These are phyloP conservation scores for Thamnophis sirtalis DNA, from an alignment of 2,113 vertebrate genomes.

Conservation along the genomic window DNA sequence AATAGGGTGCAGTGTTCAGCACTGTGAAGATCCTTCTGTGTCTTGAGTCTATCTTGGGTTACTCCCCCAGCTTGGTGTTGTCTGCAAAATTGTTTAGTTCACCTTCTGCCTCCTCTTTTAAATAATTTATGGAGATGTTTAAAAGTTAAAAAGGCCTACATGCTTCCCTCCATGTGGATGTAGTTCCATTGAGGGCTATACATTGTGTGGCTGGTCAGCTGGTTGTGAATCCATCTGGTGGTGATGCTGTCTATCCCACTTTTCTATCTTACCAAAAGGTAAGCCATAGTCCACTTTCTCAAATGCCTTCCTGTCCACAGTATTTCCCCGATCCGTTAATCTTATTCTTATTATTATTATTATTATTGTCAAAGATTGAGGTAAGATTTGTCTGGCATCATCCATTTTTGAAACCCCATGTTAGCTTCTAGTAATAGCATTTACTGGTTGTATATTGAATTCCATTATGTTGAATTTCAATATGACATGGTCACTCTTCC, in stretches of 20 bases:
- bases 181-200: neutral
- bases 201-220: too few species aligned
- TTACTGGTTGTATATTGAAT: too few species aligned
- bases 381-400: neutral
- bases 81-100: neutral
- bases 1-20: neutral
- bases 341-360: too few species aligned
- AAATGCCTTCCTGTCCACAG: neutral
- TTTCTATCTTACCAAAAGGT: neutral
- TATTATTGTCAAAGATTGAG: neutral
- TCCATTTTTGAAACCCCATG: neutral
- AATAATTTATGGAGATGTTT: neutral
- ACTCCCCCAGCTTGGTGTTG: neutral
- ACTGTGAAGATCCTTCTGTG: neutral
- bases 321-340: neutral
- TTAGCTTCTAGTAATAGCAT: neutral
- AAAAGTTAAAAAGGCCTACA: too few species aligned
- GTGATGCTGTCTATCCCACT: neutral
- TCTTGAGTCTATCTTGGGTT: neutral
- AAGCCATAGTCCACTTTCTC: neutral
- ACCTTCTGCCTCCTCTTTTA: neutral
- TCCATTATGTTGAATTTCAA: neutral
- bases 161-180: neutral
- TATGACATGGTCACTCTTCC: neutral
- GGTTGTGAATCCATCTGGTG: neutral